Evolutionary conservation across 1,140 invertebrate species (phyloP).

Genomic region (Drosophila teissieri): DNA sequence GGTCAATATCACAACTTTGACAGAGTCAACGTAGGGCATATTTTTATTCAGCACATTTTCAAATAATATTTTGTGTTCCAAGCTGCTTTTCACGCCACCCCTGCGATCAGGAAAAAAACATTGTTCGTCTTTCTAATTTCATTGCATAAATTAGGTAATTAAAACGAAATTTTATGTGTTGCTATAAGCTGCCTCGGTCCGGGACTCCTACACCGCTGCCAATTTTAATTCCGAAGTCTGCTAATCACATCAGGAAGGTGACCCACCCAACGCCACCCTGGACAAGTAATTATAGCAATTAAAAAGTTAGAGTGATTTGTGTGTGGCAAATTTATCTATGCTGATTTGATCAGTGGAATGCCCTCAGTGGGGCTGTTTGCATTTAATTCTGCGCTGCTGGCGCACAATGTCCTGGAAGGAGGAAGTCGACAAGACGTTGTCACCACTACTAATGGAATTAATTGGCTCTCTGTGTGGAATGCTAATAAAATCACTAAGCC

Average conservation of each 20-base stretch:
- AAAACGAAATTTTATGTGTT: conserved; percentile 52
- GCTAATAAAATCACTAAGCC: conserved; percentile 71
- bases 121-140: conserved; percentile 18
- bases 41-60: too few relatives aligned
- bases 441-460: conserved; percentile 70
- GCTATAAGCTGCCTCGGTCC: conserved; percentile 29
- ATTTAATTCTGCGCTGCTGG: background rate
- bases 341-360: conserved; percentile 56
- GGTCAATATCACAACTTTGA: too few relatives aligned
- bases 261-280: conserved; percentile 1
- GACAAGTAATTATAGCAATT: conserved; percentile 70
- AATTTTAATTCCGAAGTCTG: conserved; percentile 30
- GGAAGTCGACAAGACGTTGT: conserved; percentile 15
- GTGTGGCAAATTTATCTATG: conserved; percentile 42
- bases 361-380: conserved; percentile 8
- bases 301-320: conserved; percentile 69
- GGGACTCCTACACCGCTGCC: conserved; percentile 1
- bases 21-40: background rate
- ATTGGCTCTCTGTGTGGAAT: conserved; percentile 69
- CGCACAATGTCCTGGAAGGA: conserved; percentile 2
- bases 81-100: conserved; percentile 1
- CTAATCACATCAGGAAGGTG: conserved; percentile 52
- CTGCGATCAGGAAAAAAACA: conserved; percentile 18
- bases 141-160: conserved; percentile 27
- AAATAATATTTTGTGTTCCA: background rate